A percentile compares a stretch with the other conserved stretches of the same genome.
Evolutionary conservation across 2,888 invertebrate species (phyloP).

Genomic region (Agrochola lota): DNA sequence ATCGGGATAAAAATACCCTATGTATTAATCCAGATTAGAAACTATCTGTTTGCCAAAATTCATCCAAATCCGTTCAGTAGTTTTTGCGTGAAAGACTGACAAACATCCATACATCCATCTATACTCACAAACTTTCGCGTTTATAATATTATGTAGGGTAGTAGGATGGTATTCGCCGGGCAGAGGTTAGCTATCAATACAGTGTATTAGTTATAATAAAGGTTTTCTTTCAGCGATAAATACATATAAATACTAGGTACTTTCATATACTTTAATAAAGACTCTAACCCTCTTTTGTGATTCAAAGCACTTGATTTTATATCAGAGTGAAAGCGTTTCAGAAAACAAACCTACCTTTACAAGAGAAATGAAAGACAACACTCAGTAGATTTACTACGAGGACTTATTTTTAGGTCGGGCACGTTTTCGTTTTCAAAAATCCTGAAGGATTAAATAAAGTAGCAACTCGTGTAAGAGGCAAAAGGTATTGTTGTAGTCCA

Average conservation of each 20-base stretch:
- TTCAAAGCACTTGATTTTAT: neutral
- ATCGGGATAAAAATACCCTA: too few relatives aligned
- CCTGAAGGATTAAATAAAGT: neutral
- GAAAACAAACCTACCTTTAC: neutral
- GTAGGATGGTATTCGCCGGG: too few relatives aligned
- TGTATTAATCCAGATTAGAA: too few relatives aligned
- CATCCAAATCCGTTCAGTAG: too few relatives aligned
- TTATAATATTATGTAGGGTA: too few relatives aligned
- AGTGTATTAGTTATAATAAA: neutral
- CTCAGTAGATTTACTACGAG: neutral
- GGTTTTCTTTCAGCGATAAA: neutral
- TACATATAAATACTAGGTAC: neutral
- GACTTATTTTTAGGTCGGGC: too few relatives aligned
- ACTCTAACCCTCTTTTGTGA: neutral
- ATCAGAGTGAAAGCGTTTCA: neutral
- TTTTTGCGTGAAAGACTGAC: too few relatives aligned
- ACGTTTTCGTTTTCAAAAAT: neutral
- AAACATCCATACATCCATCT: too few relatives aligned
- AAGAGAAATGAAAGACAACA: constrained; percentile 19
- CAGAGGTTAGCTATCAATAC: neutral
- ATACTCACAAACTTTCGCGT: too few relatives aligned
- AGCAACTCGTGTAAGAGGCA: constrained; percentile 2
- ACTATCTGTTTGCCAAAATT: too few relatives aligned
- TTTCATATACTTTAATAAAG: too few relatives aligned
- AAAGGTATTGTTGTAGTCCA: neutral